phyloP scores from a whole-genome alignment of 1,140 invertebrate species.

The Doryteuthis pealeii region DNA sequence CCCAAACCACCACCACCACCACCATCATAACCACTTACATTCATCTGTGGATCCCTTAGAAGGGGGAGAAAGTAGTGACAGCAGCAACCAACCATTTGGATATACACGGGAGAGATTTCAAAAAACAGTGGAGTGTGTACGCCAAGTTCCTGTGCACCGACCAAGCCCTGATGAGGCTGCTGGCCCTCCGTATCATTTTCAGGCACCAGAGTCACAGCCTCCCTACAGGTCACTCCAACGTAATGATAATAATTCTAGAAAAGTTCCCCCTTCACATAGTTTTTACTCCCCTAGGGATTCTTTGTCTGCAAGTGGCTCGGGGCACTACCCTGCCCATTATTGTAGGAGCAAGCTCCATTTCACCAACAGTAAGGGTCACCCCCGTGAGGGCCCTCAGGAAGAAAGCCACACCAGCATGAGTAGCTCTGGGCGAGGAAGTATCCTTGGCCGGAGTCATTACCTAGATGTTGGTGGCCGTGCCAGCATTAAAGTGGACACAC shows the following conservation, averaged over 20 bases:
- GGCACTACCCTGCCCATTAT: too few species aligned
- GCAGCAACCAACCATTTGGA: constrained; percentile 48
- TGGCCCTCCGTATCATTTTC: constrained; percentile 14
- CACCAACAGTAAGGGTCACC: constrained; percentile 15
- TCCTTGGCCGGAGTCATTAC: constrained; percentile 18
- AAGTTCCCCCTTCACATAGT: not conserved
- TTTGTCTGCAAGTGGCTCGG: too few species aligned
- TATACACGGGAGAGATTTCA: constrained; percentile 61
- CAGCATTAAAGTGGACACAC: constrained; percentile 25
- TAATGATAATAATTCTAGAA: too few species aligned
- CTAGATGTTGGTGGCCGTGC: constrained; percentile 10
- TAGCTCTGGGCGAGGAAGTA: constrained; percentile 30
- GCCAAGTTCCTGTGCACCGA: constrained; percentile 46
- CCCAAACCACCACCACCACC: too few species aligned
- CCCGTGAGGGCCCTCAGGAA: not conserved
- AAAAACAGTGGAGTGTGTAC: constrained; percentile 57
- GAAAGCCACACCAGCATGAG: constrained; percentile 33
- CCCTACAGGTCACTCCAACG: constrained; percentile 13
- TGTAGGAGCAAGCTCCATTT: not conserved
- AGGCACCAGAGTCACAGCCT: constrained; percentile 15
- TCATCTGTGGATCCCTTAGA: not conserved
- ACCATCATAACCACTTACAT: too few species aligned
- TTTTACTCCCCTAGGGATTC: not conserved
- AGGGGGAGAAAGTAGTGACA: constrained; percentile 31
- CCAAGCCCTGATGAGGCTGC: constrained; percentile 18